phyloP scores from a whole-genome alignment of 1,140 invertebrate genomes.

The Manduca sexta region DNA sequence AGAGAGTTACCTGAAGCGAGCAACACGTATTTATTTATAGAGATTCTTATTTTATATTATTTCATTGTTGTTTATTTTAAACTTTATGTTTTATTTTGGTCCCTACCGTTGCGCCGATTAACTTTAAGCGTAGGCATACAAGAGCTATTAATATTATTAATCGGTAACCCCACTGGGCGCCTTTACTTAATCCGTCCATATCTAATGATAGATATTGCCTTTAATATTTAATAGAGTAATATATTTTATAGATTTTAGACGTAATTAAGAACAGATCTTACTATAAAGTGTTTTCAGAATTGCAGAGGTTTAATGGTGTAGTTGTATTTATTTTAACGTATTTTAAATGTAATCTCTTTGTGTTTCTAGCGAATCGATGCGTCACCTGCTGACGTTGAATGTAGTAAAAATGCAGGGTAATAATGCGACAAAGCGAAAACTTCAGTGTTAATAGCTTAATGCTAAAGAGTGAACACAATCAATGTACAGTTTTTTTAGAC shows the following conservation, averaged over 20 bases:
- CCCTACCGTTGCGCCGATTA: conserved; percentile 49
- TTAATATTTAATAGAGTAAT: conserved; percentile 73
- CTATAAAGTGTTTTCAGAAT: conserved; percentile 51
- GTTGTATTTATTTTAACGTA: conserved; percentile 47
- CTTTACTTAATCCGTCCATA: conserved; percentile 72
- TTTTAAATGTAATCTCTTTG: conserved; percentile 11
- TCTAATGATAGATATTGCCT: conserved; percentile 73
- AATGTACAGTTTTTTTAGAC: too few species aligned
- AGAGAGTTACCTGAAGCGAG: conserved; percentile 69
- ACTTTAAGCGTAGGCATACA: conserved; percentile 42
- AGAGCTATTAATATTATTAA: conserved; percentile 68
- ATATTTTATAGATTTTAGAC: conserved; percentile 70
- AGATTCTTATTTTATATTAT: conserved; percentile 63
- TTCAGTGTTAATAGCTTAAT: too few species aligned
- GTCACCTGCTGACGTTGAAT: background rate
- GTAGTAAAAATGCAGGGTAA: background rate
- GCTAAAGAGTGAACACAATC: too few species aligned
- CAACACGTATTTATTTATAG: conserved; percentile 61
- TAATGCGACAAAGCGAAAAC: too few species aligned
- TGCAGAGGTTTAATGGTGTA: conserved; percentile 58
- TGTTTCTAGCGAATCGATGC: conserved; percentile 11
- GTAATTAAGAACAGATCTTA: conserved; percentile 57
- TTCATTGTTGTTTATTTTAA: conserved; percentile 59
- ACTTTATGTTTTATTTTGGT: conserved; percentile 48
- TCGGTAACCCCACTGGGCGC: conserved; percentile 69